Evolutionary conservation across 2,113 vertebrate genomes (phyloP).

Genomic region (Gymnorhina tibicen): DNA sequence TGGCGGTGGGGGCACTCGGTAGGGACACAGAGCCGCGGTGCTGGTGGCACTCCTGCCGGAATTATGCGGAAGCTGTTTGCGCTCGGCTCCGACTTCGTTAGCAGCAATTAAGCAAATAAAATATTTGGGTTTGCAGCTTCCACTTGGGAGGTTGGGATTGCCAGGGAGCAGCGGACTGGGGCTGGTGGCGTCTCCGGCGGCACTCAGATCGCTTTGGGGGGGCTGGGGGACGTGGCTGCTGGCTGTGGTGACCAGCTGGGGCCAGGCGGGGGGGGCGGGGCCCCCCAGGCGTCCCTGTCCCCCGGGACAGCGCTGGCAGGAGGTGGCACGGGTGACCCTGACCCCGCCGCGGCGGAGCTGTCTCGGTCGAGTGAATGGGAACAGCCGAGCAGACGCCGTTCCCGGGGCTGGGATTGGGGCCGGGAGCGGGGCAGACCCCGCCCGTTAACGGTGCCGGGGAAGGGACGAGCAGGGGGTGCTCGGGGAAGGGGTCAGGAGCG

Average conservation of each 20-base stretch:
- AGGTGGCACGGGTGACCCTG: background rate
- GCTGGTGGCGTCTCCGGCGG: background rate
- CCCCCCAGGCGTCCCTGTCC: background rate
- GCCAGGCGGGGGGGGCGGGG: background rate
- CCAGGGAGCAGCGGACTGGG: fast-evolving
- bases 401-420: background rate
- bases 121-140: background rate
- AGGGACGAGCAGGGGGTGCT: background rate
- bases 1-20: fast-evolving
- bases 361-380: background rate
- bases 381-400: background rate
- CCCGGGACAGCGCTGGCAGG: background rate
- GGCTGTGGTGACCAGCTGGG: background rate
- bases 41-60: background rate
- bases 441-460: background rate
- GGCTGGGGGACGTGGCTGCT: background rate
- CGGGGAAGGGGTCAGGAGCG: background rate
- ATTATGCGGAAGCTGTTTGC: background rate
- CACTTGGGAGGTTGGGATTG: background rate
- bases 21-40: background rate
- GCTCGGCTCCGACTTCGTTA: background rate
- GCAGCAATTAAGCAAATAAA: background rate
- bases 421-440: background rate
- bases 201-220: fast-evolving
- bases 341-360: background rate